phyloP scores from a whole-genome alignment of 2,113 vertebrate genomes.

The Boleophthalmus pectinirostris region DNA sequence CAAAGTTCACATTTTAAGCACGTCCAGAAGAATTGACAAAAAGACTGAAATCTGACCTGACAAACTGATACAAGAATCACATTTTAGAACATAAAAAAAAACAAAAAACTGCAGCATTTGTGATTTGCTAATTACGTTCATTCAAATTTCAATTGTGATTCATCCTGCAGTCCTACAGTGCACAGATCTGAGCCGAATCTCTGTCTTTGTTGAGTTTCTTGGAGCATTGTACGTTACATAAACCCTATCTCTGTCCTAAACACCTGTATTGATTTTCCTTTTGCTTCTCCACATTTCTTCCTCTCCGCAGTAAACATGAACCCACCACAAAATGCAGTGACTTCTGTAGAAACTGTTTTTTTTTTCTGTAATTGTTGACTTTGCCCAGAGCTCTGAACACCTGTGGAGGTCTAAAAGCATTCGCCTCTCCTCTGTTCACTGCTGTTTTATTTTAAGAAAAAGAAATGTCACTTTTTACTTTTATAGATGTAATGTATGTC shows the following conservation, averaged over 20 bases:
- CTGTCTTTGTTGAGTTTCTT: not conserved
- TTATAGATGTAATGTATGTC: not conserved
- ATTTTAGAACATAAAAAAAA: too few relatives aligned
- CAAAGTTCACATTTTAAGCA: too few relatives aligned
- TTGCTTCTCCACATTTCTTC: not conserved
- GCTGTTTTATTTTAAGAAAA: not conserved
- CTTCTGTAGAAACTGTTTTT: not conserved
- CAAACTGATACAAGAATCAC: too few relatives aligned
- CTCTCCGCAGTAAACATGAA: not conserved
- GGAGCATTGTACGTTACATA: not conserved
- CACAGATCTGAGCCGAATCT: not conserved
- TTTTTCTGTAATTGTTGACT: conserved; percentile 4
- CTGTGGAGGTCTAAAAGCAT: conserved; percentile 4
- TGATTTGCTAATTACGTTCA: too few relatives aligned
- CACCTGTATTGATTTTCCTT: not conserved
- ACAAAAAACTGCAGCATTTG: too few relatives aligned
- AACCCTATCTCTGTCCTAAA: not conserved
- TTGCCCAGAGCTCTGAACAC: not conserved
- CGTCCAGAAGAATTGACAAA: too few relatives aligned
- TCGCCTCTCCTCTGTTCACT: not conserved
- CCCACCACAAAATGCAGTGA: not conserved
- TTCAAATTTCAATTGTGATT: too few relatives aligned
- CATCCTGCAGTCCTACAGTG: not conserved
- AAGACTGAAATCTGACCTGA: too few relatives aligned
- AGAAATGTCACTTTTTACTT: not conserved